A percentile compares a stretch with the other conserved stretches of the same genome.
Conservation (phyloP, 1,140 invertebrate genomes). For the Atta cephalotes region DNA sequence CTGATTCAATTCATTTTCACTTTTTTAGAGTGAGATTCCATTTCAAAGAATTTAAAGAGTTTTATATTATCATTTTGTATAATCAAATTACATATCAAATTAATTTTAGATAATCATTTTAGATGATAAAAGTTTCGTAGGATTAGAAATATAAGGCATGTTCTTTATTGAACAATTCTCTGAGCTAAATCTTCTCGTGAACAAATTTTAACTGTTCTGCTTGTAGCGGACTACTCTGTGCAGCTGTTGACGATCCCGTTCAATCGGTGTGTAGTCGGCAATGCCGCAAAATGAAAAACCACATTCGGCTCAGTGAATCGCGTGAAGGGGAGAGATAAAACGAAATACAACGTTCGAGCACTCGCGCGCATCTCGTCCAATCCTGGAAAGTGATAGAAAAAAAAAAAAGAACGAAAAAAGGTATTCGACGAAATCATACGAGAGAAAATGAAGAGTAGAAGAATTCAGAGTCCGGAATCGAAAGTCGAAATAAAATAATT, state of each 20-base stretch:
- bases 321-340: neutral
- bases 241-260: neutral
- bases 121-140: neutral
- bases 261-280: neutral
- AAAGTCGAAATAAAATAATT: neutral
- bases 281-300: slow-evolving; percentile 35
- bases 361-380: neutral
- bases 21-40: too few species aligned
- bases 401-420: neutral
- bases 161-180: neutral
- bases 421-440: slow-evolving; percentile 8
- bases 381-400: slow-evolving; percentile 1
- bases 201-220: neutral
- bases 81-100: neutral
- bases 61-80: neutral
- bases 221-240: neutral
- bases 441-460: neutral
- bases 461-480: neutral
- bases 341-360: neutral
- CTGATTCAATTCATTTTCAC: too few species aligned
- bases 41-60: too few species aligned
- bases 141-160: neutral
- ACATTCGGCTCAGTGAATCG: neutral
- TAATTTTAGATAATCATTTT: neutral
- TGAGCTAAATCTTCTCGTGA: neutral